Base-by-base conservation (phyloP, 2,797 vertebrate genomes). In the Gymnothorax javanicus region DNA sequence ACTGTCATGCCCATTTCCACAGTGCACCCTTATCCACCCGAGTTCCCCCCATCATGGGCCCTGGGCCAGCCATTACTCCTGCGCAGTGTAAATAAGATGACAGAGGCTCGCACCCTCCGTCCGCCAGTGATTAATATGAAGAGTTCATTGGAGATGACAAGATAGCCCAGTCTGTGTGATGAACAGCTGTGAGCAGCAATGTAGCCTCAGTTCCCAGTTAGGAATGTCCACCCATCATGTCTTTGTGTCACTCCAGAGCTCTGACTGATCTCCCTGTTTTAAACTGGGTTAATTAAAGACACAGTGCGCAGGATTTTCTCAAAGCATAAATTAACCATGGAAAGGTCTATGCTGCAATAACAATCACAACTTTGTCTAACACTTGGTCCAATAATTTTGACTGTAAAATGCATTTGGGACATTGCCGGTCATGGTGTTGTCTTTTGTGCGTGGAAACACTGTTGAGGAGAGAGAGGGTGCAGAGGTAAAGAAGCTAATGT, bases 1-100 rank as follows among this genome's bases (percentile, higher is more conserved):
- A 71, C 89, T 94, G 96, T 95, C 96, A 96, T 91, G 83, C 88
- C 90, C 95, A 96, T 96, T 96, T 95, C 82, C 95, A 96, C 96
- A 95, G 95, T 93, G 91, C 89, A 91, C 90, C 89, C 91, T 95
- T 94, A 95, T 59, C 88, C 90, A 90, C 88, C 87, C 88, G 89
- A 86, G 88, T 67, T 67, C 79, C 79, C 79, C 54, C 59, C 52
- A 11, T 71, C 90, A 91, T 89, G 92, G 91, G 94, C 94, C 93
- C 89, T 92, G 86, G 91, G 95, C 94, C 93, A 95, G 92, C 91
- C 91, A 85, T 94, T 89, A 89, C 92, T 94, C 91, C 90, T 90
- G 92, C 89, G 85, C 90, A 94, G 92, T 88, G 92, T 95, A 95
- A 96, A 95, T 94, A 94, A 89, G 87, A 90, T 90, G 92, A 94